Percentiles rank a stretch among this genome's conserved stretches.
phyloP scores from a whole-genome alignment of 2,797 vertebrate species.

The Acanthis flammea region DNA sequence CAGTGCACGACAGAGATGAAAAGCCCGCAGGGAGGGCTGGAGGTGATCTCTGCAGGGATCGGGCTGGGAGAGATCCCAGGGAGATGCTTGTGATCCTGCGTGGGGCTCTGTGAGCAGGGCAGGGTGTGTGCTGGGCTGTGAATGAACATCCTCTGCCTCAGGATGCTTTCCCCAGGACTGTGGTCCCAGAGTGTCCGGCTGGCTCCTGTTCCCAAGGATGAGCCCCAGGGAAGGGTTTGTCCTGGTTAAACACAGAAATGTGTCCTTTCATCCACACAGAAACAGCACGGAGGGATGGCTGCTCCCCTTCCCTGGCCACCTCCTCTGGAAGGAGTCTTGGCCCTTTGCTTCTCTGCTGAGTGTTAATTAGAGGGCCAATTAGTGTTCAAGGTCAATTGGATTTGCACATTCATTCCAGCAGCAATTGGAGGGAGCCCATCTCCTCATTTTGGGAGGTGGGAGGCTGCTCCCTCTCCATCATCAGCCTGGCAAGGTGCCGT shows the following conservation, averaged over 20 bases:
- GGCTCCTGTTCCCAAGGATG: fast-evolving
- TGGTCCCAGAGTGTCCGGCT: background rate
- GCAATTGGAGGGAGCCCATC: background rate
- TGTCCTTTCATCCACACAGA: background rate
- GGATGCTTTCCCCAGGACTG: background rate
- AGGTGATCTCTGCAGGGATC: fast-evolving
- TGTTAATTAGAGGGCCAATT: slow-evolving; percentile 38
- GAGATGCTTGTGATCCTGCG: fast-evolving
- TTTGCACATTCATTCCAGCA: background rate
- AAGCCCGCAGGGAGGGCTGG: background rate
- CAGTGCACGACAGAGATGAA: fast-evolving
- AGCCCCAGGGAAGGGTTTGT: background rate
- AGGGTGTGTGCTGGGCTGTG: background rate
- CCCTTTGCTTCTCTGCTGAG: background rate
- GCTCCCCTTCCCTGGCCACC: background rate
- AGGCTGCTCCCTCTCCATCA: background rate
- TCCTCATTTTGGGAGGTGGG: background rate
- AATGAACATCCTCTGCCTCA: background rate
- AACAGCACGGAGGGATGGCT: background rate
- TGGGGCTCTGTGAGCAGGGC: background rate
- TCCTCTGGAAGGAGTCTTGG: background rate
- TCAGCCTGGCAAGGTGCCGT: background rate
- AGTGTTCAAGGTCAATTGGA: slow-evolving; percentile 30
- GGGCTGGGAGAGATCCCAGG: background rate
- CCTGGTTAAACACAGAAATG: fast-evolving